Evolutionary conservation across 2,113 vertebrate genomes (phyloP).

Genomic region (Nesoenas mayeri): DNA sequence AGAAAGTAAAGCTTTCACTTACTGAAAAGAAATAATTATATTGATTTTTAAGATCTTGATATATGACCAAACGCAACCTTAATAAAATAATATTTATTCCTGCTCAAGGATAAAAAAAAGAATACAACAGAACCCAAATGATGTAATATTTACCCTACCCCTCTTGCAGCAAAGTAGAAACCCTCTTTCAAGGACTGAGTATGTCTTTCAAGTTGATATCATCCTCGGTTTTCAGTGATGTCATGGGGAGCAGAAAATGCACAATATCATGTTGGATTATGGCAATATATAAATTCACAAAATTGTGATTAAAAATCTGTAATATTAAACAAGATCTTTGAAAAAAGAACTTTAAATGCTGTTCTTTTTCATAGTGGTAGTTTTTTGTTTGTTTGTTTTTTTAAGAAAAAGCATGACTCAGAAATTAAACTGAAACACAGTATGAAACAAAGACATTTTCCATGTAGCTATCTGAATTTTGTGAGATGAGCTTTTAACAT

Average conservation of each 20-base stretch:
- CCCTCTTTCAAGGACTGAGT: neutral
- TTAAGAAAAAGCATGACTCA: neutral
- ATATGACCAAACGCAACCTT: neutral
- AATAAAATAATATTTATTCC: neutral
- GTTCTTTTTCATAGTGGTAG: neutral
- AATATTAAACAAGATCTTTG: neutral
- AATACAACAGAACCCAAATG: neutral
- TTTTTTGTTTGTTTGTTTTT: neutral
- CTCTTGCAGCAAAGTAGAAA: neutral
- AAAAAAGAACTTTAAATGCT: neutral
- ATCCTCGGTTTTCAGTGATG: neutral
- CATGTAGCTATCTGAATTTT: neutral
- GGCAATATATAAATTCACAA: neutral
- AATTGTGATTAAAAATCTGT: neutral
- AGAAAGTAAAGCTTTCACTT: neutral
- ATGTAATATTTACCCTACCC: neutral
- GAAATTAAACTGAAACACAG: neutral
- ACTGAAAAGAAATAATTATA: neutral
- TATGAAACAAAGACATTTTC: neutral
- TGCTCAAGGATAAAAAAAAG: neutral
- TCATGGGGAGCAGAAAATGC: neutral
- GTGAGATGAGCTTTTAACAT: neutral
- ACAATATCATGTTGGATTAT: neutral
- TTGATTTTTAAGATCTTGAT: neutral
- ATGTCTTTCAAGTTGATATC: neutral